phyloP scores from a whole-genome alignment of 2,888 invertebrate genomes.

The Dynastes tityus region DNA sequence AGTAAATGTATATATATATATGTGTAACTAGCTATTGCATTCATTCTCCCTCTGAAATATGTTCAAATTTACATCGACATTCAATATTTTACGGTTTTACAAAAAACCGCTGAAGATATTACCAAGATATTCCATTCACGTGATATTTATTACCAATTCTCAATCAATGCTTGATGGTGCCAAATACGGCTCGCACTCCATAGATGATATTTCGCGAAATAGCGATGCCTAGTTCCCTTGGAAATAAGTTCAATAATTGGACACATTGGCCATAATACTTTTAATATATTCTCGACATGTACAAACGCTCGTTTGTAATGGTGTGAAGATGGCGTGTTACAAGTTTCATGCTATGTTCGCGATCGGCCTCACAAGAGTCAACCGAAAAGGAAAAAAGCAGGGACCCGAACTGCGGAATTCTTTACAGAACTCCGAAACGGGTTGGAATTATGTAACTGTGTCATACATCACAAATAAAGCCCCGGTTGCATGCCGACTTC shows the following conservation, averaged over 20 bases:
- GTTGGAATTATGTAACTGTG: conserved; percentile 25
- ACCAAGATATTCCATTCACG: conserved; percentile 8
- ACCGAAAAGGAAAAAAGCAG: background rate
- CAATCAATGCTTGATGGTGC: conserved; percentile 17
- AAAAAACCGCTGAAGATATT: background rate
- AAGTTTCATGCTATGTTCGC: conserved; percentile 17
- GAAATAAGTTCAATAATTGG: conserved; percentile 31
- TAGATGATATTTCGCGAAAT: conserved; percentile 28
- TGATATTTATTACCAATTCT: conserved; percentile 20
- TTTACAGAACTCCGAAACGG: background rate
- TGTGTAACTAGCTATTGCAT: background rate
- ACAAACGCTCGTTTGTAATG: conserved; percentile 14
- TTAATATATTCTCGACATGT: background rate
- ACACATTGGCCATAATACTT: background rate
- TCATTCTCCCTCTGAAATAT: background rate
- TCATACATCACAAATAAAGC: background rate
- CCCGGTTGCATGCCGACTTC: conserved; percentile 10
- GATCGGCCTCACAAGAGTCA: conserved; percentile 6
- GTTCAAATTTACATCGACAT: background rate
- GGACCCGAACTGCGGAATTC: background rate
- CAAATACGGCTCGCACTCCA: conserved; percentile 21
- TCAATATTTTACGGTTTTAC: conserved; percentile 6
- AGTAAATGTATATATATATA: background rate
- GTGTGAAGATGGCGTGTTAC: conserved; percentile 13
- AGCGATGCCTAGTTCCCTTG: conserved; percentile 5